Percentiles rank a stretch among this genome's conserved stretches.
Evolutionary conservation across 2,888 invertebrate genomes (phyloP).

Genomic region (Drosophila kanekoi): DNA sequence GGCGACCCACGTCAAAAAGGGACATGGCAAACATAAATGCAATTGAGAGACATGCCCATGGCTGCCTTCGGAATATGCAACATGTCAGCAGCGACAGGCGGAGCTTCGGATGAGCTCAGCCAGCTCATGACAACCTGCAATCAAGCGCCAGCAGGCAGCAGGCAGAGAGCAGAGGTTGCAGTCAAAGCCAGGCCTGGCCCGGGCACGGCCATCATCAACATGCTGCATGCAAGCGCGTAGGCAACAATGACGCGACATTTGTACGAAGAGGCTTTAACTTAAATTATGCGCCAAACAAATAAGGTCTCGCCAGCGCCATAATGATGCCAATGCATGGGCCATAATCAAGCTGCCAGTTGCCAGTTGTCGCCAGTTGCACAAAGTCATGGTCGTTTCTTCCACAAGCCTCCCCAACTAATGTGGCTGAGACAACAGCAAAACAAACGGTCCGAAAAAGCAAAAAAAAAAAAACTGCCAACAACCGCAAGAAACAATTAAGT

Average conservation of each 20-base stretch:
- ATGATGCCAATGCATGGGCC: constrained; percentile 65
- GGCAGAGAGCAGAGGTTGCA: constrained; percentile 34
- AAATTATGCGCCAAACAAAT: constrained; percentile 80
- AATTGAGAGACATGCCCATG: constrained; percentile 50
- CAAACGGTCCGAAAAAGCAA: too few species aligned
- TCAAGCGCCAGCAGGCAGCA: constrained; percentile 63
- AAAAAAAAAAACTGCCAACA: too few species aligned
- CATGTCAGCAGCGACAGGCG: constrained; percentile 57
- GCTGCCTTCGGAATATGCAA: constrained; percentile 35
- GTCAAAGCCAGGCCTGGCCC: constrained; percentile 15
- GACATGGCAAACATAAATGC: constrained; percentile 59
- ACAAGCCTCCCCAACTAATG: constrained; percentile 29
- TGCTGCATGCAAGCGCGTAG: constrained; percentile 47
- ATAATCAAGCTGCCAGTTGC: constrained; percentile 61
- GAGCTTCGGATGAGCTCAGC: constrained; percentile 43
- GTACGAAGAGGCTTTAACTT: constrained; percentile 63
- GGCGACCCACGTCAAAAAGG: constrained; percentile 74
- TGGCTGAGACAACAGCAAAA: constrained; percentile 27
- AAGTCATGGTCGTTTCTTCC: constrained; percentile 67
- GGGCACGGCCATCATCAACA: constrained; percentile 40
- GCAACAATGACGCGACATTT: constrained; percentile 65
- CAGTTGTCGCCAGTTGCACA: constrained; percentile 56
- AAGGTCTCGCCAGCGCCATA: constrained; percentile 71
- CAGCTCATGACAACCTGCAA: constrained; percentile 78
- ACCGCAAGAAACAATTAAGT: constrained; percentile 71